A percentile compares a stretch with the other conserved stretches of the same genome.
phyloP scores from a whole-genome alignment of 2,797 vertebrate species.

The Falco peregrinus region DNA sequence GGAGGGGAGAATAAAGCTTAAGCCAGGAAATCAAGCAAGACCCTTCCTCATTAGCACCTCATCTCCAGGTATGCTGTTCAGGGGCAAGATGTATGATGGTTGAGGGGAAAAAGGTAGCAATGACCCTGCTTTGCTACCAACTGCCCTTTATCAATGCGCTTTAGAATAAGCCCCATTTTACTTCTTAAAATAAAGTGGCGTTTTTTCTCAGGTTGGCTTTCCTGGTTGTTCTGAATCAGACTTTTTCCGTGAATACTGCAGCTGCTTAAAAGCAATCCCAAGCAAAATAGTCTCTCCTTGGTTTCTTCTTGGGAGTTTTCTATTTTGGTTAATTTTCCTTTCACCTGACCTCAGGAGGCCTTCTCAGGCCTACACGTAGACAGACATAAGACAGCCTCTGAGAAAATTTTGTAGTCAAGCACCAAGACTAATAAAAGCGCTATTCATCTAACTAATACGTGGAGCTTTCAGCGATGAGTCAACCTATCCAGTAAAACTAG shows the following conservation, averaged over 20 bases:
- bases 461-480: constrained; percentile 38
- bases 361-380: background rate
- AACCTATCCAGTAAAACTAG: background rate
- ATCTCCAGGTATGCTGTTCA: background rate
- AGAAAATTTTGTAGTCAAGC: background rate
- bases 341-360: constrained; percentile 26
- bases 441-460: constrained; percentile 42
- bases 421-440: constrained; percentile 9
- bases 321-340: background rate
- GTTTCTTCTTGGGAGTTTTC: background rate
- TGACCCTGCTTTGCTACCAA: background rate
- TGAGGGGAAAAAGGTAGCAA: background rate
- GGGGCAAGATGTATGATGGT: background rate
- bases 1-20: background rate
- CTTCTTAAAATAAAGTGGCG: background rate
- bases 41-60: background rate
- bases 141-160: background rate
- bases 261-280: background rate
- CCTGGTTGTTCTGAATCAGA: background rate
- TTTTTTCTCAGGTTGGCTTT: background rate
- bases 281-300: background rate
- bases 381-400: background rate
- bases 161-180: background rate
- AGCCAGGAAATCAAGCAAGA: background rate
- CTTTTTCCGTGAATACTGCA: background rate